These are phyloP conservation scores for Dynastes maya DNA, from an alignment of 2,888 invertebrate genomes.

Conservation along the genomic window DNA sequence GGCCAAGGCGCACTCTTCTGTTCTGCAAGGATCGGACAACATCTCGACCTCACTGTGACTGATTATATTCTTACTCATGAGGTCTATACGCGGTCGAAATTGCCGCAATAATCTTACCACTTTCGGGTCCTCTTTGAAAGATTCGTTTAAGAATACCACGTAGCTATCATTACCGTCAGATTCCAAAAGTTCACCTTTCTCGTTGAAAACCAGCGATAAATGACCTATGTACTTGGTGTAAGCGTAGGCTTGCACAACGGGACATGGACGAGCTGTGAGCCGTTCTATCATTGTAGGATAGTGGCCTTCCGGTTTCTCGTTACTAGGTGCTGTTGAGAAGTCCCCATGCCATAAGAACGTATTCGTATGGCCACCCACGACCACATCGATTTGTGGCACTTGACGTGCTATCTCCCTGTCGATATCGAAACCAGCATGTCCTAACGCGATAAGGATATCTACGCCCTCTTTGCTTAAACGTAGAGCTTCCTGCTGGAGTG, in stretches of 20 bases:
- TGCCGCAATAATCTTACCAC: conserved; percentile 72
- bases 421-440: conserved; percentile 87
- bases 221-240: conserved; percentile 93
- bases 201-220: conserved; percentile 80
- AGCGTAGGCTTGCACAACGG: conserved; percentile 92
- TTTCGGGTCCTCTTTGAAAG: conserved; percentile 77
- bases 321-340: conserved; percentile 73
- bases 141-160: conserved; percentile 82
- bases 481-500: conserved; percentile 79
- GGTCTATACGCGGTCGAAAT: neutral
- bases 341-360: conserved; percentile 88
- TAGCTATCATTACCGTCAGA: conserved; percentile 75
- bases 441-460: conserved; percentile 89
- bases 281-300: conserved; percentile 82
- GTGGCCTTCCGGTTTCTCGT: conserved; percentile 80
- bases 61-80: conserved; percentile 67
- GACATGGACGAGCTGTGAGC: conserved; percentile 61
- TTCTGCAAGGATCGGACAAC: conserved; percentile 74
- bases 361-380: conserved; percentile 93
- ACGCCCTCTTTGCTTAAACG: conserved; percentile 77
- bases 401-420: conserved; percentile 85
- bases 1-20: conserved; percentile 87
- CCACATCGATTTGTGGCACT: conserved; percentile 87
- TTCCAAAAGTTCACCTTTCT: conserved; percentile 78
- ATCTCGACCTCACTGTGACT: conserved; percentile 79